Conservation (phyloP, 1,140 invertebrate genomes). For the Elymnias hypermnestra region DNA sequence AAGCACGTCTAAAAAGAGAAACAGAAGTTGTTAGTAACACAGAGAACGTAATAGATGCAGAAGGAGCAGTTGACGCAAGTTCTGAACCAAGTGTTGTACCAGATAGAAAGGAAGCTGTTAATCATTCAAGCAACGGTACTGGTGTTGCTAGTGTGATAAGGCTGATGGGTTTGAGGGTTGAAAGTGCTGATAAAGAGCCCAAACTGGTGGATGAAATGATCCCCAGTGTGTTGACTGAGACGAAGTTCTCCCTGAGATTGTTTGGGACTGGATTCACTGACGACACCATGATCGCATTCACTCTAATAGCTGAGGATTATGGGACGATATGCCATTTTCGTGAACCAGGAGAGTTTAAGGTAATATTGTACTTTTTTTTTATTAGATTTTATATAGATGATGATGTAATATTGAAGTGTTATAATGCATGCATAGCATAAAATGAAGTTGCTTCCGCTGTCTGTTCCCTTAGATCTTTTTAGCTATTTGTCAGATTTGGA, state of each 20-base stretch:
- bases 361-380: too few species aligned
- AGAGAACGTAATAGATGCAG: too few species aligned
- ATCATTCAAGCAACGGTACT: neutral
- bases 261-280: constrained; percentile 84
- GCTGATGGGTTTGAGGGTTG: constrained; percentile 78
- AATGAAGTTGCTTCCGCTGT: too few species aligned
- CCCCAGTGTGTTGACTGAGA: constrained; percentile 79
- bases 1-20: constrained; percentile 12
- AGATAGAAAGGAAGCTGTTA: neutral
- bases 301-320: constrained; percentile 70
- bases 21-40: too few species aligned
- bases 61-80: too few species aligned
- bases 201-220: constrained; percentile 79
- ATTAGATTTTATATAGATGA: too few species aligned
- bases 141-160: constrained; percentile 19
- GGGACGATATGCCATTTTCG: constrained; percentile 73
- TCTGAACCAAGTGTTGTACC: too few species aligned
- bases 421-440: too few species aligned
- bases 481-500: too few species aligned
- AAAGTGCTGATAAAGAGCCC: constrained; percentile 77
- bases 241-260: constrained; percentile 76
- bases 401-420: too few species aligned
- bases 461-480: too few species aligned
- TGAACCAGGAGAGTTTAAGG: constrained; percentile 54
- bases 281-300: constrained; percentile 84